phyloP scores from a whole-genome alignment of 2,113 vertebrate species.

The Anas platyrhynchos region DNA sequence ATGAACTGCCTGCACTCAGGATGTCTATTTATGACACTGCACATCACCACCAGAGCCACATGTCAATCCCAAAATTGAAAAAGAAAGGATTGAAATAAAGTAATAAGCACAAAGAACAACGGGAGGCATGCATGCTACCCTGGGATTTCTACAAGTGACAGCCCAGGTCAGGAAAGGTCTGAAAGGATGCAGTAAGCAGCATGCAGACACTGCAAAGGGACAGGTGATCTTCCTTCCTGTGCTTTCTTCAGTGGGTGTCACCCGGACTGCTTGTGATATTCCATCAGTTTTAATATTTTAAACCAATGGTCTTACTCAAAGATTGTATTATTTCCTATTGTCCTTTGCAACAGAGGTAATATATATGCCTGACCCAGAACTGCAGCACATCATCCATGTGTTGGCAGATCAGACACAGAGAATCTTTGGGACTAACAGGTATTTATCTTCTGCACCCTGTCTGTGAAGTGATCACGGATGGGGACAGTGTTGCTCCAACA shows the following conservation, averaged over 20 bases:
- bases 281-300: background rate
- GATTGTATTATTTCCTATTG: background rate
- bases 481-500: background rate
- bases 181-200: background rate
- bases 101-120: conserved; percentile 17
- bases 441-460: background rate
- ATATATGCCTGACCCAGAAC: background rate
- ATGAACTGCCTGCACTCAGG: background rate
- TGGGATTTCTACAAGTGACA: conserved; percentile 36
- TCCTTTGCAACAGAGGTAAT: background rate
- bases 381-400: accelerated
- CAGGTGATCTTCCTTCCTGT: background rate
- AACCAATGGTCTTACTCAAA: background rate
- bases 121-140: background rate
- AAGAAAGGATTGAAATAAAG: conserved; percentile 34
- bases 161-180: background rate
- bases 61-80: conserved; percentile 25
- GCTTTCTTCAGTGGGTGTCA: background rate
- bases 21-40: conserved; percentile 9
- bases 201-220: background rate
- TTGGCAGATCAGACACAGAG: background rate
- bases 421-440: background rate
- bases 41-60: background rate
- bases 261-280: background rate
- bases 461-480: background rate